These are phyloP conservation scores for Eriocheir sinensis DNA, from an alignment of 1,140 invertebrate genomes.

Conservation along the genomic window DNA sequence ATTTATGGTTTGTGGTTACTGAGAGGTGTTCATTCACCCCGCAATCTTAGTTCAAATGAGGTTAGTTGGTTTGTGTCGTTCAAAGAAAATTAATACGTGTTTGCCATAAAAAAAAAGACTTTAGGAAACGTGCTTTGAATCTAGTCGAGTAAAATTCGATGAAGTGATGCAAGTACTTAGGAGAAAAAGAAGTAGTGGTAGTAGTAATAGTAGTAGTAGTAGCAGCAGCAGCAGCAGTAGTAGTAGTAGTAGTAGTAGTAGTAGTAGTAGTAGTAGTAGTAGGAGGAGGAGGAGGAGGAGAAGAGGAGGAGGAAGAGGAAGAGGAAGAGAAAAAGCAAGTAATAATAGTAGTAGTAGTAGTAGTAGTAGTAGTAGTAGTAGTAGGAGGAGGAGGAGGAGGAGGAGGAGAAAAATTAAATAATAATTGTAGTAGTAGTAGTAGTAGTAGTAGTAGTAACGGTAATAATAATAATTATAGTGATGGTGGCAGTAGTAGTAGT, in stretches of 20 bases:
- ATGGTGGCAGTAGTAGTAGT: background rate
- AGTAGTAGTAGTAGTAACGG: background rate
- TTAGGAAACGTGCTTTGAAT: background rate
- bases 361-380: constrained; percentile 12
- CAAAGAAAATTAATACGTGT: background rate
- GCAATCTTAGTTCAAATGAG: background rate
- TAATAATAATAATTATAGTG: background rate
- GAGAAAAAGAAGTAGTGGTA: background rate
- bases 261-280: constrained; percentile 8
- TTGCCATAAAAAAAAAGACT: background rate
- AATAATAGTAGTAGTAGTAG: background rate
- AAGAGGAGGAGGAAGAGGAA: background rate
- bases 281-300: background rate
- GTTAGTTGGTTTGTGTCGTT: background rate
- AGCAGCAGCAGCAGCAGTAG: background rate
- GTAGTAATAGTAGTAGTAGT: background rate
- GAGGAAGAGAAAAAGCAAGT: background rate
- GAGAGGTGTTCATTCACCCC: background rate
- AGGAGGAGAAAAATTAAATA: background rate
- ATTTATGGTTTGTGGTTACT: background rate
- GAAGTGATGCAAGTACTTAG: background rate
- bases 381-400: background rate
- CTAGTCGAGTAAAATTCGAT: background rate
- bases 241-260: constrained; percentile 8
- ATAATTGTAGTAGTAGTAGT: background rate